These are phyloP conservation scores for Mormoops blainvillei DNA, from an alignment of 2,113 vertebrate species.

Conservation along the genomic window DNA sequence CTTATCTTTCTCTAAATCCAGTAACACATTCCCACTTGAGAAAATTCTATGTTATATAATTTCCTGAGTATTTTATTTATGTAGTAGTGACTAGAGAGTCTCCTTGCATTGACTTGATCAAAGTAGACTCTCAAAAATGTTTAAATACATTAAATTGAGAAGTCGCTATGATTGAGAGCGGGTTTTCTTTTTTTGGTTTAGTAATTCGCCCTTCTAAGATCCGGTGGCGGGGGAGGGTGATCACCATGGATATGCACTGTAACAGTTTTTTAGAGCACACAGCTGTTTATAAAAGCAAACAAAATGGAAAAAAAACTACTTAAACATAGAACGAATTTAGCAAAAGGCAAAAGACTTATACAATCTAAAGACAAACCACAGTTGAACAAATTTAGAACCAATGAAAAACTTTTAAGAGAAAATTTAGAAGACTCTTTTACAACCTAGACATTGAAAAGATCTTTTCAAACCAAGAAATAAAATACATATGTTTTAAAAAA, in stretches of 20 bases:
- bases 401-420: not conserved
- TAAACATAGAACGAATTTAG: not conserved
- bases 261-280: not conserved
- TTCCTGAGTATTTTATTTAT: not conserved
- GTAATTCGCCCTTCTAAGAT: not conserved
- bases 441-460: not conserved
- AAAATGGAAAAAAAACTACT: not conserved
- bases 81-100: not conserved
- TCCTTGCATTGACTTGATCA: not conserved
- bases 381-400: not conserved
- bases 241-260: not conserved
- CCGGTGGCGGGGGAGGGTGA: not conserved
- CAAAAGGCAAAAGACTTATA: too few relatives aligned
- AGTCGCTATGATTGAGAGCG: not conserved
- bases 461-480: not conserved
- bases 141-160: not conserved
- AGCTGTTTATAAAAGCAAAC: not conserved
- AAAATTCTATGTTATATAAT: not conserved
- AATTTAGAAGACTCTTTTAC: not conserved
- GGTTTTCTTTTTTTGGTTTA: not conserved
- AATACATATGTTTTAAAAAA: not conserved
- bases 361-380: too few relatives aligned
- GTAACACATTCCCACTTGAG: not conserved
- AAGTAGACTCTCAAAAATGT: not conserved
- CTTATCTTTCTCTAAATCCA: not conserved